These are phyloP conservation scores for Cephus runcator DNA, from an alignment of 2,888 invertebrate genomes.

Conservation along the genomic window DNA sequence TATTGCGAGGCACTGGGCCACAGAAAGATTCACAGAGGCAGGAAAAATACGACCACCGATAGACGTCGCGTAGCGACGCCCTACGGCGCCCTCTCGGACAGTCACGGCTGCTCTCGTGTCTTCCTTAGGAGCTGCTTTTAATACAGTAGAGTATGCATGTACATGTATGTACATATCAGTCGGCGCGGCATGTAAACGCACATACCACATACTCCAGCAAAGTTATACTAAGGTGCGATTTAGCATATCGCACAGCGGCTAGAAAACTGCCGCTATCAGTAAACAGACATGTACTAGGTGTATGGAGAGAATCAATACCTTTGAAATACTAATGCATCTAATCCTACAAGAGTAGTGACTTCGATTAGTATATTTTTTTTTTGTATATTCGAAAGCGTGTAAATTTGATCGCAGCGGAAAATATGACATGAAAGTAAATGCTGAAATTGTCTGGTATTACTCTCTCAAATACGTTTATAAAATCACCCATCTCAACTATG, in stretches of 20 bases:
- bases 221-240: background rate
- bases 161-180: background rate
- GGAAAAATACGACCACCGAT: background rate
- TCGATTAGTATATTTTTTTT: background rate
- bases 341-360: background rate
- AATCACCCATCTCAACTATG: background rate
- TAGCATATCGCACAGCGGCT: background rate
- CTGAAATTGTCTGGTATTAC: background rate
- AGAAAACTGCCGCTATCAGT: background rate
- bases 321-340: background rate
- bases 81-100: background rate
- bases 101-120: background rate
- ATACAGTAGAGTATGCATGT: background rate
- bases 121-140: background rate
- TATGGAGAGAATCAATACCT: background rate
- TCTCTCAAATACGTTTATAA: background rate
- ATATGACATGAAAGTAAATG: background rate
- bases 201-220: background rate
- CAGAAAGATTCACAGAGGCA: background rate
- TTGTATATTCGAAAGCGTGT: background rate
- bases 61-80: background rate
- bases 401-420: background rate
- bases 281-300: background rate
- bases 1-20: background rate
- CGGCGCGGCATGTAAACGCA: background rate